A percentile compares a stretch with the other conserved stretches of the same genome.
phyloP scores from a whole-genome alignment of 2,888 invertebrate species.

The Tuta absoluta region DNA sequence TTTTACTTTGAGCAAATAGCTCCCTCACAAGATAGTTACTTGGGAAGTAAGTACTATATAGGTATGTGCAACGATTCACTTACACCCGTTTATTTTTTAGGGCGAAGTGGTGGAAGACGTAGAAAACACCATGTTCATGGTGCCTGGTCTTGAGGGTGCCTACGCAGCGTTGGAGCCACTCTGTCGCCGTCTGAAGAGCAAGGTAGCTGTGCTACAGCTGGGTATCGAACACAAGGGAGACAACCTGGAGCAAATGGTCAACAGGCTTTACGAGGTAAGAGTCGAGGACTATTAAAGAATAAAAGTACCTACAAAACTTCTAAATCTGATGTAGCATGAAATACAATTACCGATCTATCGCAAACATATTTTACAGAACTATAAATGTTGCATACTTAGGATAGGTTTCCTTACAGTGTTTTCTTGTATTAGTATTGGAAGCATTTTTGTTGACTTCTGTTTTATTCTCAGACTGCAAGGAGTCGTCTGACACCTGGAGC shows the following conservation, averaged over 20 bases:
- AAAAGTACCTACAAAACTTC: no score
- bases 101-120: conserved; percentile 68
- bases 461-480: conserved; percentile 79
- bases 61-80: no score
- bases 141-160: conserved; percentile 87
- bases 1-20: no score
- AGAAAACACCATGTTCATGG: conserved; percentile 78
- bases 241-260: conserved; percentile 74
- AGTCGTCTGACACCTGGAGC: conserved; percentile 80
- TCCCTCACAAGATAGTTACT: no score
- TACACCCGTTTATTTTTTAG: conserved; percentile 54
- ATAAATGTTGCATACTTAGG: no score
- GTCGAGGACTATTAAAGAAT: no score
- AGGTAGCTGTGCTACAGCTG: conserved; percentile 79
- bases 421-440: no score
- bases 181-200: conserved; percentile 72
- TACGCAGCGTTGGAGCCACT: conserved; percentile 77
- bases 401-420: no score
- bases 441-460: not conserved
- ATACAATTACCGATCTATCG: no score
- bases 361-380: no score
- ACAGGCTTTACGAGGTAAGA: conserved; percentile 48
- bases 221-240: conserved; percentile 65
- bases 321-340: no score
- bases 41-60: no score